Evolutionary conservation across 1,140 invertebrate genomes (phyloP).

Genomic region (Orius insidiosus): DNA sequence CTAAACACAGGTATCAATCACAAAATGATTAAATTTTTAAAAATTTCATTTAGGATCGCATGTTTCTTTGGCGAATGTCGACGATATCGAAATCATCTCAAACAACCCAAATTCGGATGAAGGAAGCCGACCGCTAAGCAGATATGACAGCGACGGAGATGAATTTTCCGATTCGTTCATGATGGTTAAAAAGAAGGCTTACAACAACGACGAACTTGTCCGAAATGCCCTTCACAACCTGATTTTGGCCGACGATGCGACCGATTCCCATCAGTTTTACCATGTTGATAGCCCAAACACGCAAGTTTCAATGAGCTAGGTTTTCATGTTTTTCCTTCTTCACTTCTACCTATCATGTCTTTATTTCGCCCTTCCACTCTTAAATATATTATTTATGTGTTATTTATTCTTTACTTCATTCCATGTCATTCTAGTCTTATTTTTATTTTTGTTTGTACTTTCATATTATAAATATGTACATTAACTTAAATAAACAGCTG

Average conservation of each 20-base stretch:
- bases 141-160: constrained; percentile 21
- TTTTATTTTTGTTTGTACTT: too few relatives aligned
- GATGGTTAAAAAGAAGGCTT: constrained; percentile 5
- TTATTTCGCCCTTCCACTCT: too few relatives aligned
- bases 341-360: too few relatives aligned
- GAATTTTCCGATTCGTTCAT: constrained; percentile 13
- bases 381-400: too few relatives aligned
- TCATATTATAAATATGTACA: too few relatives aligned
- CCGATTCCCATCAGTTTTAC: constrained; percentile 13
- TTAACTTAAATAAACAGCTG: too few relatives aligned
- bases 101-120: constrained; percentile 30
- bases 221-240: constrained; percentile 20
- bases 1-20: constrained; percentile 42
- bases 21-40: not conserved
- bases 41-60: constrained; percentile 24
- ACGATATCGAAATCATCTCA: constrained; percentile 28
- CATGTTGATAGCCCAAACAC: constrained; percentile 13
- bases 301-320: constrained; percentile 4
- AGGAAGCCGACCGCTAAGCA: constrained; percentile 31
- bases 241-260: constrained; percentile 17
- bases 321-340: too few relatives aligned
- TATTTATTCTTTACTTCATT: too few relatives aligned
- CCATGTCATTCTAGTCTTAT: too few relatives aligned
- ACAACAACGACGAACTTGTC: constrained; percentile 17
- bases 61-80: constrained; percentile 27